Evolutionary conservation across 1,140 invertebrate species (phyloP), one percentile per base, ranked within the genome.

Genomic region (Grapholita molesta): DNA sequence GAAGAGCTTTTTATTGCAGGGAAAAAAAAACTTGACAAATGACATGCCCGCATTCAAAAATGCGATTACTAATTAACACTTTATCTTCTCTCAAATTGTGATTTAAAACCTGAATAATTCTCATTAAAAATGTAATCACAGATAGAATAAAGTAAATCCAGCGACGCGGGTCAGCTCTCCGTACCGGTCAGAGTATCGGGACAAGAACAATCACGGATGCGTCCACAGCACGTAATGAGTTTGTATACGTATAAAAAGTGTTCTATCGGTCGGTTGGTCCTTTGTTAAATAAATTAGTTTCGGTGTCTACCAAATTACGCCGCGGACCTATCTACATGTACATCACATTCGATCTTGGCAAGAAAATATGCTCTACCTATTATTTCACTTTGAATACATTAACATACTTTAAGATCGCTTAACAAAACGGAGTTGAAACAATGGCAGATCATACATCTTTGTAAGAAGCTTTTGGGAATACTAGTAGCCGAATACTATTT

Each of bases 251-350:
- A 90, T 86, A 91, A 89, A 89, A 89, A 89, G 78, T 86, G 78
- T 68, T 88, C 83, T 89, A 88, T 89, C 86, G 78, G 85, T 80
- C 83, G 86, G 83, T 78, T 83, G 75, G 78, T 88, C 86, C 88
- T 90, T 92, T 92, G 92, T 92, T 92, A 92, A 92, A 92, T 92
- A 92, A 92, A 92, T 92, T 92, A 92, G 92, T 89, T 92, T 92
- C 91, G 92, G 92, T 92, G 89, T 92, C 92, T 92, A 92, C 92
- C 90, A 92, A 91, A 92, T 92, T 92, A 92, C 92, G 92, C 92
- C 83, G 85, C 82, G 61, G 75, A 88, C 79, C 82, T 89, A 86
- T 89, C 80, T 88, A 84, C 83, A 88, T 83, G 82, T 88, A 87
- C 70, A 85, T 70, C 79, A 72, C 76, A 84, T 67, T 80, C 77